Conservation (phyloP, 2,113 vertebrate species). For the Oryzias javanicus region DNA sequence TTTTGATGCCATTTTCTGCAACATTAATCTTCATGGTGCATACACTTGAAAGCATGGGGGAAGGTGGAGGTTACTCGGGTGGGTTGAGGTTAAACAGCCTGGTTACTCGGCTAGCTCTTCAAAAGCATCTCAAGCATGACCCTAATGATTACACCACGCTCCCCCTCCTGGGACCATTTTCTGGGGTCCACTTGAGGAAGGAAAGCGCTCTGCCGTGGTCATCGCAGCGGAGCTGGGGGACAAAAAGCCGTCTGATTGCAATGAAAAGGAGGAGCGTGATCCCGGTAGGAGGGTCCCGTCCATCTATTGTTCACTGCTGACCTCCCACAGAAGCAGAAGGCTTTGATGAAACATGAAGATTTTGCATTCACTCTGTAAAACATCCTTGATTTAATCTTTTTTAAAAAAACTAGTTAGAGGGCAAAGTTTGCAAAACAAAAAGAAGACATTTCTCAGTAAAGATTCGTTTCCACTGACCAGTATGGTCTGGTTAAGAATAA, state of each 20-base stretch:
- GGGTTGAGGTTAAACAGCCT: constrained; percentile 57
- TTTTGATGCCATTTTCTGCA: constrained; percentile 69
- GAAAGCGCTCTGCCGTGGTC: constrained; percentile 48
- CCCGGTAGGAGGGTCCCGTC: constrained; percentile 50
- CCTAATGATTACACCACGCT: constrained; percentile 53
- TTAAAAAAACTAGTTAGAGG: too few relatives aligned
- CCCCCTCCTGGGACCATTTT: constrained; percentile 40
- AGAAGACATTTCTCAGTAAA: too few relatives aligned
- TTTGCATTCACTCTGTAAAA: constrained; percentile 33
- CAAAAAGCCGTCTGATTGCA: constrained; percentile 50
- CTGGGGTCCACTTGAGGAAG: constrained; percentile 29
- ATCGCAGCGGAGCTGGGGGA: constrained; percentile 34
- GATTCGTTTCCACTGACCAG: too few relatives aligned
- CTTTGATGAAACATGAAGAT: constrained; percentile 47
- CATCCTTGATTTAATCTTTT: constrained; percentile 6
- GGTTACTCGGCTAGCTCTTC: constrained; percentile 45
- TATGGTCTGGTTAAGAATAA: too few relatives aligned
- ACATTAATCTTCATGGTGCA: constrained; percentile 60
- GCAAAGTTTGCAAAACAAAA: too few relatives aligned
- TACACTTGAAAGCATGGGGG: constrained; percentile 21
- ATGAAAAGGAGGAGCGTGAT: constrained; percentile 40
- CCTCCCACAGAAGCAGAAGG: constrained; percentile 36
- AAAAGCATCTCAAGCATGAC: constrained; percentile 61
- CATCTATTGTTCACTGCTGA: constrained; percentile 63
- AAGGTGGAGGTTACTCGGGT: constrained; percentile 9